These are phyloP conservation scores for Macrophya annulata DNA, from an alignment of 2,888 invertebrate genomes.

Conservation along the genomic window DNA sequence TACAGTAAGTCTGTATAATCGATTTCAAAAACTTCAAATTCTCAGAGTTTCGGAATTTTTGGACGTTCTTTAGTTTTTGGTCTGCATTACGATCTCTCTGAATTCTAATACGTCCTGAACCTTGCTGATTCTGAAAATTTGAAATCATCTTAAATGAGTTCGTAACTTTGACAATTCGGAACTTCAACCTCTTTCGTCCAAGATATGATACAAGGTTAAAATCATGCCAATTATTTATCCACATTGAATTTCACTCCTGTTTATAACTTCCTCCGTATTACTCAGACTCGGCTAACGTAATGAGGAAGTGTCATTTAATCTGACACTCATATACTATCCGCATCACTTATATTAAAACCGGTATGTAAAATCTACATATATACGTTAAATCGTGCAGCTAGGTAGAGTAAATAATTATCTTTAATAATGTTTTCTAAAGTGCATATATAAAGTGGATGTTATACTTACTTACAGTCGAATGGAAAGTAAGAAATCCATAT, in stretches of 20 bases:
- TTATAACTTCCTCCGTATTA: neutral
- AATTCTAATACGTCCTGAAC: too few relatives aligned
- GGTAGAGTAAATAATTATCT: neutral
- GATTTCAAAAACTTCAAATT: too few relatives aligned
- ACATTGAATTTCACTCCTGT: neutral
- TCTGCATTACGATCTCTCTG: too few relatives aligned
- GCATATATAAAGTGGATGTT: constrained; percentile 12
- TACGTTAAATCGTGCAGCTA: neutral
- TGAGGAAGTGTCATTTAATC: constrained; percentile 21
- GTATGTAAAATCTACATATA: neutral
- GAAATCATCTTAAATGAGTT: too few relatives aligned
- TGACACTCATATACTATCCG: neutral
- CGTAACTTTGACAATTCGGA: too few relatives aligned
- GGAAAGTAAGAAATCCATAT: neutral
- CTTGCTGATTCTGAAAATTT: too few relatives aligned
- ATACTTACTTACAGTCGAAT: neutral
- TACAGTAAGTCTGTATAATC: too few relatives aligned
- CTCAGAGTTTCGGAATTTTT: too few relatives aligned
- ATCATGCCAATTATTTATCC: neutral
- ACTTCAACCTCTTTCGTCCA: neutral
- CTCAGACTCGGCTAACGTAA: constrained; percentile 3
- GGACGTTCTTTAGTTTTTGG: too few relatives aligned
- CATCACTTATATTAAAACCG: neutral
- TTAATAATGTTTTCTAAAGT: constrained; percentile 7
- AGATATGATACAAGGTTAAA: neutral